phyloP scores from a whole-genome alignment of 2,113 vertebrate genomes.

The Ciconia boyciana region DNA sequence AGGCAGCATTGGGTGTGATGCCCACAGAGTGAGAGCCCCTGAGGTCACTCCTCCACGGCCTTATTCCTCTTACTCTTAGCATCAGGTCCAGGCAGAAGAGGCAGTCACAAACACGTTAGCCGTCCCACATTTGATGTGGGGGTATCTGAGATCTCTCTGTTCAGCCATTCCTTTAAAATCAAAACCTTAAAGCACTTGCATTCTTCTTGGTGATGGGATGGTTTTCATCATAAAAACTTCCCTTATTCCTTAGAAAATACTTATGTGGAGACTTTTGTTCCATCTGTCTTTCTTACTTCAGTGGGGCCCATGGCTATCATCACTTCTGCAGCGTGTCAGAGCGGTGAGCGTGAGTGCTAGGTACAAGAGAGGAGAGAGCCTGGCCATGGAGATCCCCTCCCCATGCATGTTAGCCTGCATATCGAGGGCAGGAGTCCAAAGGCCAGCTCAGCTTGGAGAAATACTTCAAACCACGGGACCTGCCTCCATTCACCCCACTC shows the following conservation, averaged over 20 bases:
- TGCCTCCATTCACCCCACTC: not conserved
- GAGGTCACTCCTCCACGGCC: not conserved
- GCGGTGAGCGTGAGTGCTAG: accelerated
- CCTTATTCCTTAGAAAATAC: not conserved
- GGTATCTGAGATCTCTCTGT: not conserved
- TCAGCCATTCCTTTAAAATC: not conserved
- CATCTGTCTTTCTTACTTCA: not conserved
- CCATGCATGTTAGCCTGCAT: accelerated
- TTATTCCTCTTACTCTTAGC: not conserved
- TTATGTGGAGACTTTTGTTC: not conserved
- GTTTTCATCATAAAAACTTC: not conserved
- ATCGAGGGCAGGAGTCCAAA: not conserved
- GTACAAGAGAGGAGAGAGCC: not conserved
- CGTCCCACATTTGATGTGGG: not conserved
- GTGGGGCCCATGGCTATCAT: not conserved
- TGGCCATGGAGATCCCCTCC: not conserved
- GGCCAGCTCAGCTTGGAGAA: not conserved
- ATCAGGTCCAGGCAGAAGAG: not conserved
- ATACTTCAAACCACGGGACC: not conserved
- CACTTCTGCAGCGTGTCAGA: not conserved
- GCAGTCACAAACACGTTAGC: not conserved
- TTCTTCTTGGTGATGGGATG: not conserved
- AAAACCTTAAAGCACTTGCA: not conserved
- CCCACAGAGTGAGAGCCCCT: not conserved
- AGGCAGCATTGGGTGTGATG: not conserved